Percentiles rank a stretch among this genome's conserved stretches.
Conservation (phyloP, 2,113 vertebrate genomes). For the Taurulus bubalis region DNA sequence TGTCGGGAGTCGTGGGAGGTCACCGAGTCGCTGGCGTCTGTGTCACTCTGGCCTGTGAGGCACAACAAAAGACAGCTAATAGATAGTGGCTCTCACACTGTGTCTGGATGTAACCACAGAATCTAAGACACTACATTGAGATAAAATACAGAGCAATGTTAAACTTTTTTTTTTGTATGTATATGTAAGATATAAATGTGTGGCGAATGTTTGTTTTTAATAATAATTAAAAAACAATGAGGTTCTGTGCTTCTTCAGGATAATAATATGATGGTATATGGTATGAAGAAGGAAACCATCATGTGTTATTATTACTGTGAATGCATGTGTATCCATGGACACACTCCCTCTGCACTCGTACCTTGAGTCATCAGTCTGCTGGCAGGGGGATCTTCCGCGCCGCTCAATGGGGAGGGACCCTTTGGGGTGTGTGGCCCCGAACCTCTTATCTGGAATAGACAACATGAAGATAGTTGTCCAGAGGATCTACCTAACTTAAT, state of each 20-base stretch:
- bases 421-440: constrained; percentile 64
- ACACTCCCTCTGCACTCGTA: constrained; percentile 45
- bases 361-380: constrained; percentile 89
- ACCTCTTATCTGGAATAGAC: constrained; percentile 80
- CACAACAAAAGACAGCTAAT: constrained; percentile 43
- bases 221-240: background rate
- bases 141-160: constrained; percentile 17
- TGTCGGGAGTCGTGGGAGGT: constrained; percentile 77
- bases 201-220: constrained; percentile 20
- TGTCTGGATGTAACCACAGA: constrained; percentile 19
- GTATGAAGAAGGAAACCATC: constrained; percentile 21
- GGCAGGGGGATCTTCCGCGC: constrained; percentile 75
- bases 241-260: constrained; percentile 11
- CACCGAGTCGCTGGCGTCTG: constrained; percentile 80
- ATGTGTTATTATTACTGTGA: constrained; percentile 3
- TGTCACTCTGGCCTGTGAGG: constrained; percentile 88
- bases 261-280: constrained; percentile 26
- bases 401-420: constrained; percentile 47
- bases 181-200: background rate
- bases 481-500: constrained; percentile 26
- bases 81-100: background rate
- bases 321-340: constrained; percentile 1
- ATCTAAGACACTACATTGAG: constrained; percentile 33
- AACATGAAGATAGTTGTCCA: constrained; percentile 8
- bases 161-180: background rate